phyloP scores from a whole-genome alignment of 2,797 vertebrate genomes.

The Uromys caudimaculatus region DNA sequence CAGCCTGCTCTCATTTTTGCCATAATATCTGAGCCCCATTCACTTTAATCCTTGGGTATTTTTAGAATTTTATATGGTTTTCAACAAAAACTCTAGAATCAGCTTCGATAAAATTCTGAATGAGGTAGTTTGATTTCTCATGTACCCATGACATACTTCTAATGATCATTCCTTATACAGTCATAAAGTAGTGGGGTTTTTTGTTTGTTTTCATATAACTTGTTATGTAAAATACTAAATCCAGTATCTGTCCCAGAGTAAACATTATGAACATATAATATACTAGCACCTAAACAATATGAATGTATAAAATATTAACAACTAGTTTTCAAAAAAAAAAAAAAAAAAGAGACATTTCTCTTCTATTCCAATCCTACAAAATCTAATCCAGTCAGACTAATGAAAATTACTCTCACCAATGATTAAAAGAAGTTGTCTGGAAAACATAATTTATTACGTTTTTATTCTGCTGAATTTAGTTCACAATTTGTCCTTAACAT shows the following conservation, averaged over 20 bases:
- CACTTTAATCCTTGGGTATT: background rate
- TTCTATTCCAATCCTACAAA: background rate
- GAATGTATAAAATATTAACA: background rate
- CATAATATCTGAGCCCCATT: background rate
- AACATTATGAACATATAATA: background rate
- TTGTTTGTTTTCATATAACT: background rate
- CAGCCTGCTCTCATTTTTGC: background rate
- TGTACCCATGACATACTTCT: background rate
- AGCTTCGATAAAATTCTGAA: background rate
- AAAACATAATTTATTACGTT: background rate
- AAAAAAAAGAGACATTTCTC: background rate
- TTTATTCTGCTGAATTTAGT: background rate
- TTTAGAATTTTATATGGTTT: background rate
- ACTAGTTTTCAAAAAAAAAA: background rate
- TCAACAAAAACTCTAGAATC: background rate
- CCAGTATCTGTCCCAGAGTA: background rate
- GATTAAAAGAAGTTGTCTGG: background rate
- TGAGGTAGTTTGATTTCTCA: background rate
- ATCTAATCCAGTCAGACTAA: background rate
- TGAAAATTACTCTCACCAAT: background rate
- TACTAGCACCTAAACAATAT: background rate
- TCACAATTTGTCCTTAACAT: slow-evolving; percentile 31
- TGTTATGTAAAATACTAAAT: background rate
- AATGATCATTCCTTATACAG: background rate
- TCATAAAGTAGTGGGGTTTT: background rate